Conservation (phyloP, 2,888 invertebrate species). For the Prostheceraeus crozeri region DNA sequence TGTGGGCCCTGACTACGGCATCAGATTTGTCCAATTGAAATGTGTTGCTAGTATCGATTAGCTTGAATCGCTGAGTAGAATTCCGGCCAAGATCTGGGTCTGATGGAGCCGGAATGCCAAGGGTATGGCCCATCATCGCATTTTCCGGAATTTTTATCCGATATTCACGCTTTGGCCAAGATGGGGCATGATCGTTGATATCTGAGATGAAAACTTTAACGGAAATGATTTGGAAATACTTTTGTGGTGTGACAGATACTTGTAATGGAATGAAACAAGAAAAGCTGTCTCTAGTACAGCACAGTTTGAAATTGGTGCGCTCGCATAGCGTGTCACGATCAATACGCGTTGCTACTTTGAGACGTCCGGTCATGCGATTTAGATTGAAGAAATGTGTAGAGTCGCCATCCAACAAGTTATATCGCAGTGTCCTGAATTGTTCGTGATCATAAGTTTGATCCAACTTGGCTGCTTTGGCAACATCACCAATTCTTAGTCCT, state of each 20-base stretch:
- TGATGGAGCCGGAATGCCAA: neutral
- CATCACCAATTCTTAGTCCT: no score
- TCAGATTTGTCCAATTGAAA: no score
- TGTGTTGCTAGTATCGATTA: constrained; percentile 1
- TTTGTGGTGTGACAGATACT: neutral
- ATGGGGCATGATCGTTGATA: constrained; percentile 7
- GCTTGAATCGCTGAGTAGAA: neutral
- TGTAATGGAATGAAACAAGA: neutral
- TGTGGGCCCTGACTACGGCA: no score
- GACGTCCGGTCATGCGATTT: neutral
- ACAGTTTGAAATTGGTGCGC: neutral
- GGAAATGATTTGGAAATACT: neutral
- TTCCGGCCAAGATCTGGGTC: neutral
- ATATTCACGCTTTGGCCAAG: neutral
- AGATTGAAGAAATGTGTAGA: constrained; percentile 10
- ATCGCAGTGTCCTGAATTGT: no score
- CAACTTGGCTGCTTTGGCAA: no score
- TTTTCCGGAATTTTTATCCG: neutral
- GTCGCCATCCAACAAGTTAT: no score
- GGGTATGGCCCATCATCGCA: neutral
- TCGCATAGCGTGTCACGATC: constrained; percentile 17
- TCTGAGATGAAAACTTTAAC: neutral
- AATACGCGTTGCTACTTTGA: neutral
- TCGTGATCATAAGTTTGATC: no score
- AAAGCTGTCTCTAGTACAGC: neutral